Evolutionary conservation across 2,888 invertebrate species (phyloP).

Genomic region (Heliconius ismenius): DNA sequence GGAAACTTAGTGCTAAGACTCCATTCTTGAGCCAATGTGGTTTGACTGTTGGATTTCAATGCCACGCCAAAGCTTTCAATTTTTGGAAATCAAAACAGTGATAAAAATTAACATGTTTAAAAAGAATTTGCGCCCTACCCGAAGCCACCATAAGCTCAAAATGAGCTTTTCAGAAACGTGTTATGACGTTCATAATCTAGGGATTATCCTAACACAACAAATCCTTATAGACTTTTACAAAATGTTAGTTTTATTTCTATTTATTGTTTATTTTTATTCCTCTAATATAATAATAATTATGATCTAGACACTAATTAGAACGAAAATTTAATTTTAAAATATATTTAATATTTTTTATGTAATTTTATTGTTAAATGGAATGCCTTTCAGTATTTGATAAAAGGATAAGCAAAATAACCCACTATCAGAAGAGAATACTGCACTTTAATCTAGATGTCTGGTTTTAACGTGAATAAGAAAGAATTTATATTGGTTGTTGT

Average conservation of each 20-base stretch:
- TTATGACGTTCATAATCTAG: slow-evolving; percentile 6
- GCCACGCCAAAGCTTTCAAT: no score
- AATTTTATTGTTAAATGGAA: neutral
- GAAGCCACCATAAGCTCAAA: neutral
- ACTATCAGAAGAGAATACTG: neutral
- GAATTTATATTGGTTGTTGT: slow-evolving; percentile 25
- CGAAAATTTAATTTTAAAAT: no score
- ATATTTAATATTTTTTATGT: neutral
- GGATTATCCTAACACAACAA: neutral
- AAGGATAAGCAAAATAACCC: neutral
- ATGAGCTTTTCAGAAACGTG: neutral
- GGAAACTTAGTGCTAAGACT: no score
- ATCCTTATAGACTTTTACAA: neutral
- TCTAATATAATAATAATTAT: no score
- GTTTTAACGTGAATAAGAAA: slow-evolving; percentile 10
- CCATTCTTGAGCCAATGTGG: no score
- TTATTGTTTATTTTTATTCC: no score
- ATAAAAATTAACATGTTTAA: no score
- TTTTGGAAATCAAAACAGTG: no score
- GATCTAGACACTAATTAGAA: no score
- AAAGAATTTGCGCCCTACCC: neutral
- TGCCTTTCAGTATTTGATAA: no score
- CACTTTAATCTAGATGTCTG: slow-evolving; percentile 4
- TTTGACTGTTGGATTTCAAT: no score
- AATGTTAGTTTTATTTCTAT: neutral